Evolutionary conservation across 2,888 invertebrate species (phyloP).

Genomic region (Parasteatoda lunata): DNA sequence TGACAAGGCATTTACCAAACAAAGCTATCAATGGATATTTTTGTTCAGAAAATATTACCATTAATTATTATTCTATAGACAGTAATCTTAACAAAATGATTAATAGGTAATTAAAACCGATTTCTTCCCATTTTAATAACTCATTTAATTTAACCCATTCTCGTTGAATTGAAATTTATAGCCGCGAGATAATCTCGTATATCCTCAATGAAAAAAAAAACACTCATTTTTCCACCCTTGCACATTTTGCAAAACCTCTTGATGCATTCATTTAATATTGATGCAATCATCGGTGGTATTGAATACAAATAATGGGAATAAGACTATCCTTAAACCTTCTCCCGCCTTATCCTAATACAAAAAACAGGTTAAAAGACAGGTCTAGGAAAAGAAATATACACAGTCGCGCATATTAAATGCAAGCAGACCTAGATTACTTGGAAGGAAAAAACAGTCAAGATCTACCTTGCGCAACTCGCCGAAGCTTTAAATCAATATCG

Average conservation of each 20-base stretch:
- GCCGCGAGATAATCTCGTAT: background rate
- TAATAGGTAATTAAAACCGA: conserved; percentile 1
- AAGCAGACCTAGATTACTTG: background rate
- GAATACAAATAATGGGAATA: conserved; percentile 5
- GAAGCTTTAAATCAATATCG: conserved; percentile 55
- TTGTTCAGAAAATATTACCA: background rate
- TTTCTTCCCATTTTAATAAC: background rate
- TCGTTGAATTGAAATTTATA: background rate
- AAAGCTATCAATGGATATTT: too few relatives aligned
- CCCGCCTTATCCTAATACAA: background rate
- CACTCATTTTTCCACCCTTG: background rate
- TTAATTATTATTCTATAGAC: background rate
- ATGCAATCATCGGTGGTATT: background rate
- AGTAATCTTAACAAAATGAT: conserved; percentile 1
- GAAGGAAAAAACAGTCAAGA: background rate
- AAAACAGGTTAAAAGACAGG: background rate
- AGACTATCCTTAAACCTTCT: background rate
- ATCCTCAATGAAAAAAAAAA: background rate
- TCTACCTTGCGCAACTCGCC: background rate
- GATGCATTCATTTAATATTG: background rate
- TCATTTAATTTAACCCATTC: background rate
- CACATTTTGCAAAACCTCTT: background rate
- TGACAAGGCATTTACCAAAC: too few relatives aligned
- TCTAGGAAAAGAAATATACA: background rate
- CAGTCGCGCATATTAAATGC: background rate